These are phyloP conservation scores for Scrobipalpa atriplicella DNA, from an alignment of 2,888 invertebrate species.

Conservation along the genomic window DNA sequence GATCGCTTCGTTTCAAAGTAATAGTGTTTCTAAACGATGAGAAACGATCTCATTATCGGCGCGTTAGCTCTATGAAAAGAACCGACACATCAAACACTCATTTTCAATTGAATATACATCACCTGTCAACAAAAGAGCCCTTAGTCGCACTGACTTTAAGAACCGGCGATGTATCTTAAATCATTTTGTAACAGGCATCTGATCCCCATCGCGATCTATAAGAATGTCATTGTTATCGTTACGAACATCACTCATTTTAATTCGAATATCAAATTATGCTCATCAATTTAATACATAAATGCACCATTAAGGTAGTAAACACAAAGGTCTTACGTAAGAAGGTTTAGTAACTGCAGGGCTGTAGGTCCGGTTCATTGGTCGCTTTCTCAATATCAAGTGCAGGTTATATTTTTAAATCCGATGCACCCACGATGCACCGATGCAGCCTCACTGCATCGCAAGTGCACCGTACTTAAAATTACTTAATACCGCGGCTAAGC, in stretches of 20 bases:
- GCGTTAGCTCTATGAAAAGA: constrained; percentile 41
- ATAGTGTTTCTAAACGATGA: constrained; percentile 33
- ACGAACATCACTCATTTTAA: constrained; percentile 71
- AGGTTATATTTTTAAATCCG: constrained; percentile 61
- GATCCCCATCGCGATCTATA: constrained; percentile 41
- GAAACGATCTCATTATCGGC: constrained; percentile 41
- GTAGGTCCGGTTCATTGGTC: constrained; percentile 57
- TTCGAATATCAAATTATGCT: constrained; percentile 50
- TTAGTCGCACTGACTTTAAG: not conserved
- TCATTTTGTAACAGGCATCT: not conserved
- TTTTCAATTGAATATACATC: constrained; percentile 3
- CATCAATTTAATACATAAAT: constrained; percentile 70
- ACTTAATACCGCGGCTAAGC: constrained; percentile 46
- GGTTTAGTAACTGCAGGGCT: constrained; percentile 35
- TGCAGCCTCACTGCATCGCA: constrained; percentile 38
- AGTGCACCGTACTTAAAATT: constrained; percentile 37
- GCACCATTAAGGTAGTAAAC: constrained; percentile 65
- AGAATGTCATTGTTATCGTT: constrained; percentile 65
- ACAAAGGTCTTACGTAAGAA: constrained; percentile 47
- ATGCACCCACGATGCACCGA: constrained; percentile 46
- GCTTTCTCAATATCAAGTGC: constrained; percentile 57
- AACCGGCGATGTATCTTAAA: constrained; percentile 6
- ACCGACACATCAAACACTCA: not conserved
- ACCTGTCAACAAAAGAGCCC: not conserved
- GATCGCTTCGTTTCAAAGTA: constrained; percentile 42